Conservation (phyloP, 2,888 invertebrate species). For the Mayetiola destructor region DNA sequence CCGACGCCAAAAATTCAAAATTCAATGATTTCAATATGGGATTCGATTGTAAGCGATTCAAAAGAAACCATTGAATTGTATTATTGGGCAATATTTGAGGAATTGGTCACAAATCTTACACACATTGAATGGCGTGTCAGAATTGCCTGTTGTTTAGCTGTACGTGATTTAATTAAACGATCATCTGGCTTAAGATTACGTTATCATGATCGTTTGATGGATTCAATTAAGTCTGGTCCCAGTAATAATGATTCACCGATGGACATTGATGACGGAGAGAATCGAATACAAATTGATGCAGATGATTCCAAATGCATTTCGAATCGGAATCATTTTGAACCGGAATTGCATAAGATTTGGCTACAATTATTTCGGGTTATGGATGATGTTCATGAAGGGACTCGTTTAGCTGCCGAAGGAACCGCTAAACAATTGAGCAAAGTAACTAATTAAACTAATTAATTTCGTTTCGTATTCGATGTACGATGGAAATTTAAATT, state of each 20-base stretch:
- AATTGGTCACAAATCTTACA: conserved; percentile 67
- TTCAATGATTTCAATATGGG: conserved; percentile 91
- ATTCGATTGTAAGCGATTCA: conserved; percentile 71
- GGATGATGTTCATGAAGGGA: conserved; percentile 89
- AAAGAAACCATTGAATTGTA: conserved; percentile 54
- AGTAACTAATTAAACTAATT: conserved; percentile 34
- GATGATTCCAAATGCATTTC: conserved; percentile 24
- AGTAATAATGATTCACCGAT: conserved; percentile 7
- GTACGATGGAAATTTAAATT: too few species aligned
- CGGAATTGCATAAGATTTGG: conserved; percentile 43
- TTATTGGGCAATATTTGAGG: conserved; percentile 44
- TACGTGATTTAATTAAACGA: conserved; percentile 68
- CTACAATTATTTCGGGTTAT: conserved; percentile 72
- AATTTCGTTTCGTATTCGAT: neutral
- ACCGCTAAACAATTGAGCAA: conserved; percentile 59
- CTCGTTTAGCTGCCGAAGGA: conserved; percentile 56
- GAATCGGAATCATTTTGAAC: too few species aligned
- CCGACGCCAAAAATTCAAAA: conserved; percentile 83
- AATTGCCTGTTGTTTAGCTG: conserved; percentile 79
- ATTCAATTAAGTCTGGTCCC: conserved; percentile 7
- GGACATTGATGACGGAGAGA: conserved; percentile 8
- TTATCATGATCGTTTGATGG: conserved; percentile 25
- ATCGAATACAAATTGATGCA: conserved; percentile 21
- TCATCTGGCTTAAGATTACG: conserved; percentile 31
- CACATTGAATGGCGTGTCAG: conserved; percentile 77